Base-by-base conservation (phyloP, 2,113 vertebrate species). In the Cyanoderma ruficeps region DNA sequence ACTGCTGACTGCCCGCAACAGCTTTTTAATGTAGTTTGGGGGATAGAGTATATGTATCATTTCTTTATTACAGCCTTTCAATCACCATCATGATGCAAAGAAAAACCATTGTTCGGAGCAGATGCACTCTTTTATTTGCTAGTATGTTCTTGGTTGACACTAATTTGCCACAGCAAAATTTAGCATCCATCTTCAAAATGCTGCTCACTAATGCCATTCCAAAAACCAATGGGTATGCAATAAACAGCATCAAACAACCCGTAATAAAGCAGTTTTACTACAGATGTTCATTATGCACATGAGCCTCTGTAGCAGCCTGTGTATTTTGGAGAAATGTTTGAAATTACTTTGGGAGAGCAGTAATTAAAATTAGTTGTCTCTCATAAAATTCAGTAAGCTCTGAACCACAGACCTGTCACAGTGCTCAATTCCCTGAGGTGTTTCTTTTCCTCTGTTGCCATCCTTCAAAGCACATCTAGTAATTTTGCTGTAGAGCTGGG, bases 251-350 rank as follows among this genome's bases (percentile, higher is more conserved):
- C 90, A 87, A 93, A 91, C 77, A 83, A 75, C 46, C 39, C 28
- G 50, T 87, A 94, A 97, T 93, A 95, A 97, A 96, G 53, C 92
- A 72, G 61, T 95, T 96, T 96, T 94, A 94, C 74, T 95, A 92
- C 95, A 97, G 97, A 96, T 95, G 96, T 97, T 97, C 95, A 94
- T 97, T 97, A 97, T 87, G 87, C 90, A 94, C 91, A 88, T 59
- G 82, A 96, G 80, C 59, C 89, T 96, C 93, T 67, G 74, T 90
- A 95, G 74, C 82, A 92, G 87, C 72, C 91, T 81, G 86, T 92
- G 74, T 80, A 76, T 96, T 96, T 95, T 81, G n/a, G 84, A 96
- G 83, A 93, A 94, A 91, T 84, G 85, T 86, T 92, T 71, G 71
- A 94, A 96, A 96, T 87, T 80, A 89, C n/a, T 92, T 96, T 92